Evolutionary conservation across 2,797 vertebrate species (phyloP).

Genomic region (Periparus ater): DNA sequence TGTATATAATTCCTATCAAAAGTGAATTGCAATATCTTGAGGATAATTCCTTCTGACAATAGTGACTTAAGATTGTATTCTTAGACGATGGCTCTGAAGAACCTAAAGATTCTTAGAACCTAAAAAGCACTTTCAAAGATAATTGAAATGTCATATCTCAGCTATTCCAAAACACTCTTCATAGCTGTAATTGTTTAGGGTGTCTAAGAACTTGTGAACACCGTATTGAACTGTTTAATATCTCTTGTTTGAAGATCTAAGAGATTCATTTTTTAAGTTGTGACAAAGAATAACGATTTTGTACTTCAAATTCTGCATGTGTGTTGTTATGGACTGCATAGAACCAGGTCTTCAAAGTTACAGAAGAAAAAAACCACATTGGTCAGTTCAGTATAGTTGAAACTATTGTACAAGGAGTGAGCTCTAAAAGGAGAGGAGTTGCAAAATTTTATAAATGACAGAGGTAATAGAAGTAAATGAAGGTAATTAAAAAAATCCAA

Average conservation of each 20-base stretch:
- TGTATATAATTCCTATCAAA: neutral
- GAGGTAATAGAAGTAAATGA: neutral
- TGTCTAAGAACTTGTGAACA: neutral
- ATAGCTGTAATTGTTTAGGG: neutral
- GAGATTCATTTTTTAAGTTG: neutral
- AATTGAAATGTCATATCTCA: neutral
- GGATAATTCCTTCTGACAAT: neutral
- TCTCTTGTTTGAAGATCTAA: neutral
- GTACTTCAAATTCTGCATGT: neutral
- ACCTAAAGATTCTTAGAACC: neutral
- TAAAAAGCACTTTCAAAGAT: neutral
- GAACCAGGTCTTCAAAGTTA: neutral
- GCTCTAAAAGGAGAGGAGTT: neutral
- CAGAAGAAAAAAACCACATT: accelerated
- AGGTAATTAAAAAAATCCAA: neutral
- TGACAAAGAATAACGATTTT: neutral
- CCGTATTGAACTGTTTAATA: neutral
- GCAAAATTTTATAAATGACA: neutral
- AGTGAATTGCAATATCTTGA: neutral
- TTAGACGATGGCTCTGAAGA: neutral
- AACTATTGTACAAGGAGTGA: neutral
- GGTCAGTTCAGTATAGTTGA: neutral
- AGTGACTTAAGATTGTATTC: neutral
- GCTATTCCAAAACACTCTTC: neutral
- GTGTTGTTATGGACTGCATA: neutral